Percentiles rank a stretch among this genome's conserved stretches.
These are phyloP conservation scores for Brachionus paranguensis DNA, from an alignment of 1,140 invertebrate species.

Conservation along the genomic window DNA sequence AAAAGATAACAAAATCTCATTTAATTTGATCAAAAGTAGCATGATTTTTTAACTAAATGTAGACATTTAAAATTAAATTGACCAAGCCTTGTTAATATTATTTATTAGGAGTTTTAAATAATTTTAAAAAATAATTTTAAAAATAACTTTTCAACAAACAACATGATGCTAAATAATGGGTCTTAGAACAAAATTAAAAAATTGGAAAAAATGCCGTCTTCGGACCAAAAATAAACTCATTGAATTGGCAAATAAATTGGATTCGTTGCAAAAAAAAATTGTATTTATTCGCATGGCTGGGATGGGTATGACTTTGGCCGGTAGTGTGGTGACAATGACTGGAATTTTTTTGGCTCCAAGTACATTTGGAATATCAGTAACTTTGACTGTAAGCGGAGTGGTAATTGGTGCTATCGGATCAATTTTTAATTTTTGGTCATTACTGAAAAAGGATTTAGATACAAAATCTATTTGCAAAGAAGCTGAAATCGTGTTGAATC, in stretches of 20 bases:
- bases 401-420: neutral
- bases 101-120: too few relatives aligned
- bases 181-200: too few relatives aligned
- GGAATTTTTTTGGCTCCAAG: too few relatives aligned
- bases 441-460: neutral
- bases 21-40: too few relatives aligned
- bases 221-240: neutral
- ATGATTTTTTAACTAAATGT: neutral
- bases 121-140: too few relatives aligned
- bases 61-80: neutral
- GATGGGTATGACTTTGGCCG: neutral
- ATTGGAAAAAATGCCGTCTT: neutral
- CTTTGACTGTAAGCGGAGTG: neutral
- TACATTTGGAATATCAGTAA: neutral
- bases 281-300: neutral
- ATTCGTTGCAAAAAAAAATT: neutral
- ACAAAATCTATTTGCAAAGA: neutral
- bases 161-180: too few relatives aligned
- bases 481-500: neutral
- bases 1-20: neutral
- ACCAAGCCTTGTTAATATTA: neutral
- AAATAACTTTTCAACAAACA: too few relatives aligned
- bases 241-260: neutral
- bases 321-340: neutral
- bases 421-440: neutral